These are phyloP conservation scores for Siniperca scherzeri DNA, from an alignment of 2,797 vertebrate species.

Conservation along the genomic window DNA sequence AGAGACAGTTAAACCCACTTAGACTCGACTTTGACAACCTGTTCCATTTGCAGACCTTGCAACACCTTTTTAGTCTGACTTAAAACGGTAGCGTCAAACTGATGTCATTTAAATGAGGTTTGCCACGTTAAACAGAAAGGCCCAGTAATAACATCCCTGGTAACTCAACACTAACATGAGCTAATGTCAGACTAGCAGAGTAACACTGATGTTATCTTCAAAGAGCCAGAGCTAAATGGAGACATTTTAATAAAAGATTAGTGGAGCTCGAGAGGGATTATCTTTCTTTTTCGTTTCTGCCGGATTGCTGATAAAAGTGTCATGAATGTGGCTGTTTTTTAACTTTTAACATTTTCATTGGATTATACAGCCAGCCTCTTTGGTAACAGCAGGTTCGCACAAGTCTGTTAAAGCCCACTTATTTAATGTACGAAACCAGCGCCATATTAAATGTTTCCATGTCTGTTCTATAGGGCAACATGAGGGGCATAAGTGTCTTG, in stretches of 20 bases:
- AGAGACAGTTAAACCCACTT: not conserved
- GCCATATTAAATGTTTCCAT: not conserved
- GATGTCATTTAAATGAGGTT: conserved; percentile 15
- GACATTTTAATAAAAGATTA: conserved; percentile 59
- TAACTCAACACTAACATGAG: conserved; percentile 21
- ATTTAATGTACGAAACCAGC: not conserved
- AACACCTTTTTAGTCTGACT: not conserved
- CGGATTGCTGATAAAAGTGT: conserved; percentile 23
- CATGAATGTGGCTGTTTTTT: conserved; percentile 21
- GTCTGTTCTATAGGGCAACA: not conserved
- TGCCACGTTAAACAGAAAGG: conserved; percentile 6
- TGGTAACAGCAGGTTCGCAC: not conserved
- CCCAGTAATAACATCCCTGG: conserved; percentile 9
- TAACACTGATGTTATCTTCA: conserved; percentile 40
- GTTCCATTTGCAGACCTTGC: not conserved
- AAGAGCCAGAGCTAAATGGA: conserved; percentile 38
- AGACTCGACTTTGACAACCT: not conserved
- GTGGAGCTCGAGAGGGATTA: conserved; percentile 16
- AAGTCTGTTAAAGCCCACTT: conserved; percentile 2
- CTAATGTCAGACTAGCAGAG: conserved; percentile 20
- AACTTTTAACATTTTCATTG: conserved; percentile 16
- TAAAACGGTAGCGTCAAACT: not conserved
- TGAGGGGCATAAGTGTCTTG: not conserved
- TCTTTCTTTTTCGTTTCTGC: conserved; percentile 11
- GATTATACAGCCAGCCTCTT: not conserved